phyloP scores from a whole-genome alignment of 2,888 invertebrate genomes.

The Conomelus anceps region DNA sequence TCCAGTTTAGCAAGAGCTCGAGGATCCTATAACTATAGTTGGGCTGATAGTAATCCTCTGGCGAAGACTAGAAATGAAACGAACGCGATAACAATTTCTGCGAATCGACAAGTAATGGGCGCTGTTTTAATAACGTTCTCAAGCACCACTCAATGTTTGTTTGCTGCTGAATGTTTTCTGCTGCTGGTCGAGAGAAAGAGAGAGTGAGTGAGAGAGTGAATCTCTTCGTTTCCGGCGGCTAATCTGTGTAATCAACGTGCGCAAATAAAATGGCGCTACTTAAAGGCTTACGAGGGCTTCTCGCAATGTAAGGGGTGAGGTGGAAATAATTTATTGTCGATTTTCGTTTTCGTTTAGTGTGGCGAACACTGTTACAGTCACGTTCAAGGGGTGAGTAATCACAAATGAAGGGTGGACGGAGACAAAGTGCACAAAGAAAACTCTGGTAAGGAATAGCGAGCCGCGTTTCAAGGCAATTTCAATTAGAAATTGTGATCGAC shows the following conservation, averaged over 20 bases:
- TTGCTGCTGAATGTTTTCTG: neutral
- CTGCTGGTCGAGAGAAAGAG: neutral
- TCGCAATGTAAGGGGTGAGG: neutral
- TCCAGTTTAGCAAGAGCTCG: too few species aligned
- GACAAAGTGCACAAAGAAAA: neutral
- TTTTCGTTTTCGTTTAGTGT: neutral
- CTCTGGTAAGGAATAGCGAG: neutral
- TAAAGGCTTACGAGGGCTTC: neutral
- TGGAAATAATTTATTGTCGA: neutral
- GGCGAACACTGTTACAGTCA: neutral
- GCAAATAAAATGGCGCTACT: neutral
- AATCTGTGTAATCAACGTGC: neutral
- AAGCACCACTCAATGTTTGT: too few species aligned
- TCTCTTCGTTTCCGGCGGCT: neutral
- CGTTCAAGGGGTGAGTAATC: neutral
- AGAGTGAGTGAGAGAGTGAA: neutral
- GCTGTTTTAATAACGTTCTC: too few species aligned
- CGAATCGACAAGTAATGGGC: too few species aligned
- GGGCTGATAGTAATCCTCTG: too few species aligned
- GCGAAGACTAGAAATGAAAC: too few species aligned
- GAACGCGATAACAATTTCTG: too few species aligned
- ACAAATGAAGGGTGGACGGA: neutral
- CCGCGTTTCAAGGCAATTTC: neutral
- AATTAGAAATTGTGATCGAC: neutral
- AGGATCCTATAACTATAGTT: too few species aligned